Base-by-base conservation (phyloP, 2,113 vertebrate genomes). In the Engraulis encrasicolus region DNA sequence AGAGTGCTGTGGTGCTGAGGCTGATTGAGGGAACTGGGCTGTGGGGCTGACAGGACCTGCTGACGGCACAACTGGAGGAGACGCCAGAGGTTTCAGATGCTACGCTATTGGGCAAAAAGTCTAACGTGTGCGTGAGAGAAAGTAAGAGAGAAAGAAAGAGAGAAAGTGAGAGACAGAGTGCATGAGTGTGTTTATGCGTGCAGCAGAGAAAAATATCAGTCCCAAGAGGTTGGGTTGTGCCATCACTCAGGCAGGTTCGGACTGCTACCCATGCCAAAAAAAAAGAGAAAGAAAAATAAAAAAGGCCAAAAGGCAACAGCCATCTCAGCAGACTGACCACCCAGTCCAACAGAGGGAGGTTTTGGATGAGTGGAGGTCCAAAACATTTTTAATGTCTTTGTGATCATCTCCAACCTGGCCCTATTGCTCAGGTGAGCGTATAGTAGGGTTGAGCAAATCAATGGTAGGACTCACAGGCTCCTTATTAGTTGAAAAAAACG, bases 11-110 rank as follows among this genome's bases (percentile, higher is more conserved):
- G 27, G 66, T 14, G 2, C 66, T 74, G 66, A 74, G 11, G 2
- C 66, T 74, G 66, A 74, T 74, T 74, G 66, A 74, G 23, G 66
- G 27, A 74, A 74, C 66, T 74, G 66, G 66, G 66, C 66, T 74
- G 66, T 14, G 5, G 66, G 23, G 31, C 66, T 74, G 66, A 74
- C 66, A 74, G 66, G 66, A 23, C 27, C 66, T 74, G 66, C 66
- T 74, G 66, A 74, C 66, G 23, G 23, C 14, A 27, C 27, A 74
- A 31, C 66, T 74, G 66, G 11, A 66, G 23, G 58, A 74, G 66
- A 74, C 17, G 66, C 66, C 66, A 31, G 66, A 74, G 66, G 66
- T 34, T 74, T 74, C 34, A 74, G 66, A 74, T 74, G 66, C 66
- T 34, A 74, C 34, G 66, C 66, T 74, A 74, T 74, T 74, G 14